These are phyloP conservation scores for Agonopterix subpropinquella DNA, from an alignment of 2,888 invertebrate species.

Conservation along the genomic window DNA sequence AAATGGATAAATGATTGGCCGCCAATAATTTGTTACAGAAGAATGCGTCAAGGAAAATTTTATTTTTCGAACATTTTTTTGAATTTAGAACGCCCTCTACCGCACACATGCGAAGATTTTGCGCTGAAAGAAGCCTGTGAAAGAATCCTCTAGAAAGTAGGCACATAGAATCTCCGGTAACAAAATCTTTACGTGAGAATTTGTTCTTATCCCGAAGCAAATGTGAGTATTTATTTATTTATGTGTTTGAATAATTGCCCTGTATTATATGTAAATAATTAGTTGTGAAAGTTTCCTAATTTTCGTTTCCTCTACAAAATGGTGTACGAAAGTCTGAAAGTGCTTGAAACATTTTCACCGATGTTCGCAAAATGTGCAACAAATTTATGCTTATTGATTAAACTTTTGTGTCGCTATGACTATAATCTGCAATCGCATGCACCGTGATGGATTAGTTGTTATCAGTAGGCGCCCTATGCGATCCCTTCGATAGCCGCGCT, in stretches of 20 bases:
- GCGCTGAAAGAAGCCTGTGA: conserved; percentile 72
- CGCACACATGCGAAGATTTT: conserved; percentile 39
- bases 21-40: too few species aligned
- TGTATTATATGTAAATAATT: conserved; percentile 13
- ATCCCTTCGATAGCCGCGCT: conserved; percentile 22
- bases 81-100: conserved; percentile 69
- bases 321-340: conserved; percentile 32
- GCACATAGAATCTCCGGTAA: conserved; percentile 69
- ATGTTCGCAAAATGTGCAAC: conserved; percentile 42
- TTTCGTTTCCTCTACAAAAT: conserved; percentile 32
- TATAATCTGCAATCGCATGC: conserved; percentile 31
- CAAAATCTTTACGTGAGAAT: conserved; percentile 74
- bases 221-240: conserved; percentile 58
- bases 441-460: conserved; percentile 23
- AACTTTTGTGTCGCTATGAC: conserved; percentile 58
- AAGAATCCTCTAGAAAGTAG: conserved; percentile 75
- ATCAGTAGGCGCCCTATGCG: conserved; percentile 20
- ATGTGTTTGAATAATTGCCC: conserved; percentile 20
- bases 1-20: too few species aligned
- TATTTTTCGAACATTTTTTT: conserved; percentile 46
- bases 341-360: conserved; percentile 33
- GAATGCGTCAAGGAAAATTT: conserved; percentile 9
- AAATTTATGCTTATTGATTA: conserved; percentile 57
- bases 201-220: conserved; percentile 64
- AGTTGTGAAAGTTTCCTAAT: conserved; percentile 22